Conservation (phyloP, 2,888 invertebrate species). For the Pollenia griseotomentosa region DNA sequence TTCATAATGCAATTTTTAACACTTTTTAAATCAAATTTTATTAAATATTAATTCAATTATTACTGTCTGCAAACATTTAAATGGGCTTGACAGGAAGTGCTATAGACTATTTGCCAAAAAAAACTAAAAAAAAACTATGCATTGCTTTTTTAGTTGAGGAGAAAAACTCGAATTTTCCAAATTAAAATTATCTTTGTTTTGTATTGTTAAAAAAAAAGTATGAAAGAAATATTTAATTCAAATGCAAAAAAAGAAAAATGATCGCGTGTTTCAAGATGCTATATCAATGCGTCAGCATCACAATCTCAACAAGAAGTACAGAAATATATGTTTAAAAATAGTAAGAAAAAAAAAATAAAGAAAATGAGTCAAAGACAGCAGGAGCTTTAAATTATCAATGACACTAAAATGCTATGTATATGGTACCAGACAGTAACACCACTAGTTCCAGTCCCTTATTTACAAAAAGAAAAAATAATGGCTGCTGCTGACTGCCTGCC, state of each 20-base stretch:
- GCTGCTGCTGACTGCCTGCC: slow-evolving; percentile 24
- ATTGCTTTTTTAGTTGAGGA: slow-evolving; percentile 17
- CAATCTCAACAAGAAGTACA: slow-evolving; percentile 7
- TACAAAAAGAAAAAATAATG: slow-evolving; percentile 47
- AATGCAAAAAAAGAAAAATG: slow-evolving; percentile 44
- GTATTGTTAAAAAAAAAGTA: slow-evolving; percentile 20
- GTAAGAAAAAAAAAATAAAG: slow-evolving; percentile 27
- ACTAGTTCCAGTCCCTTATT: slow-evolving; percentile 44
- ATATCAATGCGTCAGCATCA: slow-evolving; percentile 73
- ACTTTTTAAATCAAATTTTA: slow-evolving; percentile 24
- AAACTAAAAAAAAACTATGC: slow-evolving; percentile 18
- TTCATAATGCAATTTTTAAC: slow-evolving; percentile 36
- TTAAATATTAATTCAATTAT: slow-evolving; percentile 22
- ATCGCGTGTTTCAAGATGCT: slow-evolving; percentile 72
- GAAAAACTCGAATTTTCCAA: slow-evolving; percentile 26
- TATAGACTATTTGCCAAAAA: slow-evolving; percentile 65
- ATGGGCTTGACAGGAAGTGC: slow-evolving; percentile 71
- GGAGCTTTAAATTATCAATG: slow-evolving; percentile 74
- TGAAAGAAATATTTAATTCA: slow-evolving; percentile 51
- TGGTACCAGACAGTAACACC: slow-evolving; percentile 32
- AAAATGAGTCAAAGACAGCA: slow-evolving; percentile 69
- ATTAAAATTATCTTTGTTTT: slow-evolving; percentile 46
- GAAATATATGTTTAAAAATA: slow-evolving; percentile 47
- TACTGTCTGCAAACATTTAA: not conserved
- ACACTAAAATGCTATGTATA: slow-evolving; percentile 64